Percentiles rank a stretch among this genome's conserved stretches.
phyloP scores from a whole-genome alignment of 2,113 vertebrate genomes.

The Colistium nudipinnis region DNA sequence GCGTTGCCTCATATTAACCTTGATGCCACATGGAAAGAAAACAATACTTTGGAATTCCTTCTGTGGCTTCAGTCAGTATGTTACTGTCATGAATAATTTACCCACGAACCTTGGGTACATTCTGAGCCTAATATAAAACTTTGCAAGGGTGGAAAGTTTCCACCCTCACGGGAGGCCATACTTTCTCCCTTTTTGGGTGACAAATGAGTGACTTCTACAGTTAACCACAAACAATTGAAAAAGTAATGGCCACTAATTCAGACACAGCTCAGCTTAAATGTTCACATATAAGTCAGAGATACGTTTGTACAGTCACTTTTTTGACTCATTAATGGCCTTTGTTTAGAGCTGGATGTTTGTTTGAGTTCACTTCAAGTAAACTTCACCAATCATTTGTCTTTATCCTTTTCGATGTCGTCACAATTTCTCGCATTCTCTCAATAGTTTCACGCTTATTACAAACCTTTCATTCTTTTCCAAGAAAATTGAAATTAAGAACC shows the following conservation, averaged over 20 bases:
- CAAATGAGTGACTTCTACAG: slow-evolving; percentile 4
- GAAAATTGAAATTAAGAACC: slow-evolving; percentile 15
- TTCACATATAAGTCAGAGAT: not conserved
- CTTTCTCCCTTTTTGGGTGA: not conserved
- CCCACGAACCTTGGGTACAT: too few relatives aligned
- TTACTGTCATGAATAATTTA: too few relatives aligned
- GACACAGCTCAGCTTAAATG: not conserved
- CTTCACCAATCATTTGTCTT: not conserved
- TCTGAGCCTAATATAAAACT: not conserved
- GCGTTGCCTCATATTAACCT: too few relatives aligned
- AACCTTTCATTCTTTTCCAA: slow-evolving; percentile 62
- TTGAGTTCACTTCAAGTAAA: too few relatives aligned
- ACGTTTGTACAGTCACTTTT: not conserved
- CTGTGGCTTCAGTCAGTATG: not conserved
- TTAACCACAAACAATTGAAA: not conserved
- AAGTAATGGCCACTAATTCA: not conserved
- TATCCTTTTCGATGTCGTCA: not conserved
- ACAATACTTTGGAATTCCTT: too few relatives aligned
- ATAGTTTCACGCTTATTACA: slow-evolving; percentile 29
- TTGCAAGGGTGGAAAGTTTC: slow-evolving; percentile 5
- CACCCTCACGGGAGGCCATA: not conserved
- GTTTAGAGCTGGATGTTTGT: slow-evolving; percentile 18
- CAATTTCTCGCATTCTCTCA: slow-evolving; percentile 2
- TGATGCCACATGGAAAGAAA: too few relatives aligned
- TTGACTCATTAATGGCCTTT: slow-evolving; percentile 36